Percentiles rank a stretch among this genome's conserved stretches.
These are phyloP conservation scores for Endomychus coccineus DNA, from an alignment of 2,888 invertebrate species.

Conservation along the genomic window DNA sequence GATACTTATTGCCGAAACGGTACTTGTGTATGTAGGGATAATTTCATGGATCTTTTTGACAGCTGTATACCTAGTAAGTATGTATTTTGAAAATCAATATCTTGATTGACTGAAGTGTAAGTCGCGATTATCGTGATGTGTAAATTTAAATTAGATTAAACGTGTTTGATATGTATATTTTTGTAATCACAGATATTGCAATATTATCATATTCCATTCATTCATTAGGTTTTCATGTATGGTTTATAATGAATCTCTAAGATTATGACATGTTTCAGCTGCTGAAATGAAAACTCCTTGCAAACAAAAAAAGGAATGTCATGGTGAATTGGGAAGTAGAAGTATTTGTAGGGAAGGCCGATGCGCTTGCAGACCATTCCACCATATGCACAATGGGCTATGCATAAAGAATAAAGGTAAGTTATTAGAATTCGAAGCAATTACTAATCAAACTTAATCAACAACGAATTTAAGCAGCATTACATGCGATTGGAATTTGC, in stretches of 20 bases:
- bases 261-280: slow-evolving; percentile 17
- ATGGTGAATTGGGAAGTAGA: slow-evolving; percentile 26
- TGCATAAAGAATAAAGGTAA: slow-evolving; percentile 36
- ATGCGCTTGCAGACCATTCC: slow-evolving; percentile 34
- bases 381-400: slow-evolving; percentile 32
- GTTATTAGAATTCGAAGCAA: slow-evolving; percentile 2
- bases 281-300: slow-evolving; percentile 17
- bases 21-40: slow-evolving; percentile 29
- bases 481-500: too few species aligned
- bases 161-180: too few species aligned
- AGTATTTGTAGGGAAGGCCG: slow-evolving; percentile 31
- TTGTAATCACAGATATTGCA: too few species aligned
- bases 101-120: too few species aligned
- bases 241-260: background rate
- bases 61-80: slow-evolving; percentile 26
- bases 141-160: too few species aligned
- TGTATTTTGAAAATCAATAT: too few species aligned
- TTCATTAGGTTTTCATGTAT: too few species aligned
- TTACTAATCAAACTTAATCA: too few species aligned
- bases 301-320: slow-evolving; percentile 27
- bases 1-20: slow-evolving; percentile 33
- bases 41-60: slow-evolving; percentile 31
- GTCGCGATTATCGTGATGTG: too few species aligned
- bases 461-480: too few species aligned
- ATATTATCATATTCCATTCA: too few species aligned